Conservation (phyloP, 2,888 invertebrate genomes). For the Cacoxenus indagator region DNA sequence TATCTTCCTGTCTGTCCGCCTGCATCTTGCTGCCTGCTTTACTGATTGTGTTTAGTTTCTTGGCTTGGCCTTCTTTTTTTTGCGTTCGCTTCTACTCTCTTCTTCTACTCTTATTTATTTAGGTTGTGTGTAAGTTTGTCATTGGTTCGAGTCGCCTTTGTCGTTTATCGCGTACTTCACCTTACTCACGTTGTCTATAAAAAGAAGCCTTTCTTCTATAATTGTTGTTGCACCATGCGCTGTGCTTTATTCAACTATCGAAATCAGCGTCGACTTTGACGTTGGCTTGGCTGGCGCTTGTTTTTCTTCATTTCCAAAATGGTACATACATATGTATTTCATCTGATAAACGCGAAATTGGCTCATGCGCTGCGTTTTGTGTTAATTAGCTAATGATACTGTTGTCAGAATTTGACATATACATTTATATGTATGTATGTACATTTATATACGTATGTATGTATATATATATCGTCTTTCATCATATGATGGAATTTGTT, state of each 20-base stretch:
- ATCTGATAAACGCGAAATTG: constrained; percentile 1
- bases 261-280: background rate
- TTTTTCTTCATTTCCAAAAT: background rate
- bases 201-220: too few relatives aligned
- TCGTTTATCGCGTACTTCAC: background rate
- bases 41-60: constrained; percentile 25
- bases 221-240: background rate
- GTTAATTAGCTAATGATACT: background rate
- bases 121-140: background rate
- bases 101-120: constrained; percentile 32
- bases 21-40: constrained; percentile 26
- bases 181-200: too few relatives aligned
- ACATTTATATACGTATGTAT: constrained; percentile 28
- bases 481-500: background rate
- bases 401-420: background rate
- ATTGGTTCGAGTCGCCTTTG: background rate
- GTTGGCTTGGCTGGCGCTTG: background rate
- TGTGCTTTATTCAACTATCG: too few relatives aligned
- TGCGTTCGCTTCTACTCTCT: constrained; percentile 24
- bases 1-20: constrained; percentile 22
- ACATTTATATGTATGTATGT: constrained; percentile 24
- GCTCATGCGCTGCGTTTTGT: constrained; percentile 1
- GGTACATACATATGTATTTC: background rate
- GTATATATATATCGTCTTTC: background rate
- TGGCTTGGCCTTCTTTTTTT: background rate